Evolutionary conservation across 2,888 invertebrate genomes (phyloP).

Genomic region (Horisme vitalbata): DNA sequence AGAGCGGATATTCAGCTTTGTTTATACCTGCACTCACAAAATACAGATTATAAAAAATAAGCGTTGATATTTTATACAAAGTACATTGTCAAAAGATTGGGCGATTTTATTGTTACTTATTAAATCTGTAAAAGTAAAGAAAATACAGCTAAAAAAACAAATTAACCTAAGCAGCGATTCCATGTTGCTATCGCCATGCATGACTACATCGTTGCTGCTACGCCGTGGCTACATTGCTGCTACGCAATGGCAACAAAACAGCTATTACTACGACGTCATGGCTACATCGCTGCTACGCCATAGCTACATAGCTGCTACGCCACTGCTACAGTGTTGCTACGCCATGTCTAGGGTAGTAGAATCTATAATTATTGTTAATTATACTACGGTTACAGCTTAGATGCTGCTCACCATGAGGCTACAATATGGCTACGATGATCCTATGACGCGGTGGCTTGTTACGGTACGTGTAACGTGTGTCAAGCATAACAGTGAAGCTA

Average conservation of each 20-base stretch:
- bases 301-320: neutral
- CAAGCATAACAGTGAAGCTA: too few species aligned
- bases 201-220: neutral
- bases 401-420: neutral
- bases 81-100: too few species aligned
- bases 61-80: too few species aligned
- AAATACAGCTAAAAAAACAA: too few species aligned
- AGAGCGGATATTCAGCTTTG: constrained; percentile 18
- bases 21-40: neutral
- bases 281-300: neutral
- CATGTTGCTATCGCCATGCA: neutral
- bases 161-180: too few species aligned
- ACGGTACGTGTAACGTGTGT: too few species aligned
- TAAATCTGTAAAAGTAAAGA: too few species aligned
- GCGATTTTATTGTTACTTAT: too few species aligned
- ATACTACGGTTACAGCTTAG: neutral
- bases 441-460: too few species aligned
- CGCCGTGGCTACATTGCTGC: neutral
- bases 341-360: neutral
- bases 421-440: neutral
- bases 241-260: neutral
- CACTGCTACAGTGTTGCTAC: neutral
- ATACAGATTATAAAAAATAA: too few species aligned
- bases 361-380: too few species aligned
- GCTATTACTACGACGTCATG: neutral